Base-by-base conservation (phyloP, 2,888 invertebrate species). In the Aporophyla lueneburgensis region DNA sequence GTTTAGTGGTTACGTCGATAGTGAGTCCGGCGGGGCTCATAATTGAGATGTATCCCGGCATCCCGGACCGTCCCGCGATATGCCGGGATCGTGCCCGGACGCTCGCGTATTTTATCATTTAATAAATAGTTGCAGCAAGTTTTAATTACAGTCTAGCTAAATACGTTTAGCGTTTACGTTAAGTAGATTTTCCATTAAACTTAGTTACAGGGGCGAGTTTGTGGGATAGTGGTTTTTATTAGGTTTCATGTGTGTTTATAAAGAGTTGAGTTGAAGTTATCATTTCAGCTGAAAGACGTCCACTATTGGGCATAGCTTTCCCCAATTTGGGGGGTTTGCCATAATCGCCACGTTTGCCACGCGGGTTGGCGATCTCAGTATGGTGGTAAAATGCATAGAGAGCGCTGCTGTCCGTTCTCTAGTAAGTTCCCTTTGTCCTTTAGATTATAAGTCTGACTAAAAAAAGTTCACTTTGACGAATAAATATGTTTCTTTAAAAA, bases 121-220 rank as follows among this genome's bases (percentile, higher is more conserved):
- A 84, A 83, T 86, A 83, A 83, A 83, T 86, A 86, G 63, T 83
- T 84, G 80, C 65, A 71, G 54, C 43, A 86, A 84, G 84, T 83
- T 83, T 86, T 86, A 83, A 86, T 79, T 86, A 86, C 63, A n/a
- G 68, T 19, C 68, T 83, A 14, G 40, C 43, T 27, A 69, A 68
- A 71, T 56, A 58, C 58, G 76, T 66, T 66, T 33, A 24, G 7
- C 53, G 62, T 71, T 85, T 85, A 80, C 46, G 5, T 7, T 76
- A 46, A n/a, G 49, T 43, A 24, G 33, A 54, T 75, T 1, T 10
- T 58, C 27, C 58, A 24, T 33, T 59, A n/a, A 19, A 59, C 33
- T n/a, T 71, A 68, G 86, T 83, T 82, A 59, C 66, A 76, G 51
- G 69, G 0, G 54, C 46, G 2, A 76, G 77, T 78, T 59, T 19